Conservation (phyloP, 1,140 invertebrate species). For the Ostrea edulis region DNA sequence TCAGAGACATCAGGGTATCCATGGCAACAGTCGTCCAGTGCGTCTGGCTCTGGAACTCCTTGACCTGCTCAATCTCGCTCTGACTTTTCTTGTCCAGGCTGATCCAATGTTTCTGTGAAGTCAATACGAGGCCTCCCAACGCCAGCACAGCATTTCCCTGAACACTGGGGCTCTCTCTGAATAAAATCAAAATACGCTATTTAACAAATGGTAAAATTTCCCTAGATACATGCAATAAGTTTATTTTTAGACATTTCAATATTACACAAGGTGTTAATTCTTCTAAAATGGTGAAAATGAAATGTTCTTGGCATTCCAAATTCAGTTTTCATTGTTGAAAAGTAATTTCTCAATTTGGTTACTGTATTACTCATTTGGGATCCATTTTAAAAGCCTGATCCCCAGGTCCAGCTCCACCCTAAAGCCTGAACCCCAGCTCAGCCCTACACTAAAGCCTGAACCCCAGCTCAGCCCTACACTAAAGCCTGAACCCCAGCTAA, state of each 20-base stretch:
- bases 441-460: too few species aligned
- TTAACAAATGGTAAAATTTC: too few species aligned
- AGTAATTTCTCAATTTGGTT: neutral
- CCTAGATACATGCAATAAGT: too few species aligned
- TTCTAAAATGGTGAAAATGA: too few species aligned
- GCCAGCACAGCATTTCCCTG: conserved; percentile 68
- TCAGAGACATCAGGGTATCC: conserved; percentile 67
- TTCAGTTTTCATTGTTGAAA: neutral
- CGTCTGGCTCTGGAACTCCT: conserved; percentile 62
- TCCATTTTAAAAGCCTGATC: too few species aligned
- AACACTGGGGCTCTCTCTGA: conserved; percentile 64
- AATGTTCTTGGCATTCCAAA: neutral
- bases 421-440: too few species aligned
- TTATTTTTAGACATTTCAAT: too few species aligned
- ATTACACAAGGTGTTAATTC: too few species aligned
- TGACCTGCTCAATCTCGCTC: conserved; percentile 51
- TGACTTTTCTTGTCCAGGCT: conserved; percentile 56
- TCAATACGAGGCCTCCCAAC: conserved; percentile 61
- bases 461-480: too few species aligned
- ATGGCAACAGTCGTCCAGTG: conserved; percentile 66
- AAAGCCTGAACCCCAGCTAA: too few species aligned
- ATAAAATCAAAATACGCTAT: conserved; percentile 37
- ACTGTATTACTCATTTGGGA: too few species aligned
- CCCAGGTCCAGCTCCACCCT: too few species aligned
- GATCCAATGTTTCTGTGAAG: conserved; percentile 57